Evolutionary conservation across 2,113 vertebrate genomes (phyloP).

Genomic region (Nipponia nippon): DNA sequence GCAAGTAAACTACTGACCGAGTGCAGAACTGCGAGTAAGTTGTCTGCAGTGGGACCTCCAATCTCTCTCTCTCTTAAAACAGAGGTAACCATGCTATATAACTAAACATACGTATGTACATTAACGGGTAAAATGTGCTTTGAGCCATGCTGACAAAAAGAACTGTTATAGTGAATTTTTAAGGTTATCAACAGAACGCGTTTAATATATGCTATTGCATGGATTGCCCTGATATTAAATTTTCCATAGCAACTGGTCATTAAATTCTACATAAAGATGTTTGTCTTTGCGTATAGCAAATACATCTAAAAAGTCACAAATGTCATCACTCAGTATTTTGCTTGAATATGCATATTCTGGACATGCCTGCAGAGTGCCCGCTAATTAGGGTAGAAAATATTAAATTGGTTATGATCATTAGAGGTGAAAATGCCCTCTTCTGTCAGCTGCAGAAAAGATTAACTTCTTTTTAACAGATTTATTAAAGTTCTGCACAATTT

Average conservation of each 20-base stretch:
- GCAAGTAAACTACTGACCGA: neutral
- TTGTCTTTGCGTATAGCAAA: neutral
- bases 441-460: neutral
- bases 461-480: conserved; percentile 28
- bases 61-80: neutral
- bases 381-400: neutral
- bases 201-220: neutral
- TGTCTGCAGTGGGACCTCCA: neutral
- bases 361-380: neutral
- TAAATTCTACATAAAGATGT: neutral
- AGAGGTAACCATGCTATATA: neutral
- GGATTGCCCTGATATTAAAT: neutral
- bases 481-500: conserved; percentile 46
- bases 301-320: neutral
- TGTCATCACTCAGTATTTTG: neutral
- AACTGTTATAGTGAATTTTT: neutral
- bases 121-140: neutral
- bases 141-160: neutral
- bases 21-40: neutral
- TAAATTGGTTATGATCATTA: conserved; percentile 29
- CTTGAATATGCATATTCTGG: neutral
- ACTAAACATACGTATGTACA: no score
- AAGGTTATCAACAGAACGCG: rapidly evolving
- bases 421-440: neutral
- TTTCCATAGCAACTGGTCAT: neutral